Percentiles rank a stretch among this genome's conserved stretches.
These are phyloP conservation scores for Hydrotaea cyrtoneurina DNA, from an alignment of 2,888 invertebrate species.

Conservation along the genomic window DNA sequence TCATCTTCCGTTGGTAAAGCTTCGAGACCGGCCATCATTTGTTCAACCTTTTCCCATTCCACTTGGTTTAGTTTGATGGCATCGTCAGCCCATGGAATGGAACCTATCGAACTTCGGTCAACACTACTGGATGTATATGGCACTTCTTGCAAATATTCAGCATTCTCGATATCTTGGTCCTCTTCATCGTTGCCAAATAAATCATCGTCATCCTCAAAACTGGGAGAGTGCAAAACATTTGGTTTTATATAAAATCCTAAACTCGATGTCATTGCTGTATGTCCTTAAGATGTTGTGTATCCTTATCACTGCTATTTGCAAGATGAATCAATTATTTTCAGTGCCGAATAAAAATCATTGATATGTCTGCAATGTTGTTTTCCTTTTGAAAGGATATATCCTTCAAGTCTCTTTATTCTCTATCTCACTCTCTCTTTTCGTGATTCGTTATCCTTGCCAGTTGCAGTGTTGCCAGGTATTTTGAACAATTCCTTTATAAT, in stretches of 20 bases:
- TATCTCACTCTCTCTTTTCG: background rate
- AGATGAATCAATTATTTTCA: background rate
- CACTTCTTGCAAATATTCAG: conserved; percentile 77
- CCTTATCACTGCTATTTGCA: background rate
- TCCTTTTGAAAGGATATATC: background rate
- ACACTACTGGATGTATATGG: conserved; percentile 77
- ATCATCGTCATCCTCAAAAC: conserved; percentile 67
- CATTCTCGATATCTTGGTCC: conserved; percentile 73
- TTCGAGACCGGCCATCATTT: conserved; percentile 77
- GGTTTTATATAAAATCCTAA: conserved; percentile 52
- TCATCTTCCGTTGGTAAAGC: conserved; percentile 73
- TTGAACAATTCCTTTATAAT: too few species aligned
- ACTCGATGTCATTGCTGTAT: conserved; percentile 45
- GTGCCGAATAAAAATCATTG: background rate
- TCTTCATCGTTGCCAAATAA: conserved; percentile 69
- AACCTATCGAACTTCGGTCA: conserved; percentile 80
- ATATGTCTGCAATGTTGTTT: conserved; percentile 46
- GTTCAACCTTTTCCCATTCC: conserved; percentile 80
- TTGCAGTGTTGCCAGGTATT: too few species aligned
- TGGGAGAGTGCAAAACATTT: conserved; percentile 36
- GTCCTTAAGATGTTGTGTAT: background rate
- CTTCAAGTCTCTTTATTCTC: background rate
- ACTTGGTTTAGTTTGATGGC: conserved; percentile 80
- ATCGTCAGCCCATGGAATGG: conserved; percentile 81
- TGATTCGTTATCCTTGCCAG: too few species aligned